Percentiles rank a stretch among this genome's conserved stretches.
Conservation (phyloP, 2,113 vertebrate genomes). For the Coregonus clupeaformis region DNA sequence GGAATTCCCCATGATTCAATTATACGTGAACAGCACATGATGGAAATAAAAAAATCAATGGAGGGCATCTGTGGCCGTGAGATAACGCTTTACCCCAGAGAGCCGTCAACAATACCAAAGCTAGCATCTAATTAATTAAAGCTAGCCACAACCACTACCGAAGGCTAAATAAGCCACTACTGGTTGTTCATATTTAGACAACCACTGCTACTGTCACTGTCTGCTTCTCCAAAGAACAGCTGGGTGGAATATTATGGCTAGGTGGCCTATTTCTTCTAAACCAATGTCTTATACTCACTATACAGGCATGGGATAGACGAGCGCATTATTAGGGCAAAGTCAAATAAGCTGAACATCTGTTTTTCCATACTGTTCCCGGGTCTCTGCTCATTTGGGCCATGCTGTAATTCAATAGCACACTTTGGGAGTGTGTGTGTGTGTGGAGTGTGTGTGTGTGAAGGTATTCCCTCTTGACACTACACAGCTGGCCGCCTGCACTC, state of each 20-base stretch:
- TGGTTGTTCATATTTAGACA: slow-evolving; percentile 24
- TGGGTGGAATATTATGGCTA: slow-evolving; percentile 35
- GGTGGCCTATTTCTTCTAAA: slow-evolving; percentile 45
- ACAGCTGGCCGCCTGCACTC: slow-evolving; percentile 55
- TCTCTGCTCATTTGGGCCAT: slow-evolving; percentile 48
- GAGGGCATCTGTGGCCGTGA: slow-evolving; percentile 56
- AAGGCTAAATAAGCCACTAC: slow-evolving; percentile 16
- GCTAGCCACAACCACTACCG: slow-evolving; percentile 32
- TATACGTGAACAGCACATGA: slow-evolving; percentile 34
- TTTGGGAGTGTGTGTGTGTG: no score
- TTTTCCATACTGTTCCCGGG: slow-evolving; percentile 47
- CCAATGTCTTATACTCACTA: slow-evolving; percentile 21
- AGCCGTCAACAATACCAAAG: slow-evolving; percentile 47
- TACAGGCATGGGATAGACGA: slow-evolving; percentile 43
- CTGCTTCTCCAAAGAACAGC: slow-evolving; percentile 34
- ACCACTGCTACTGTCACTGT: not conserved
- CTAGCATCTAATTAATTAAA: slow-evolving; percentile 52
- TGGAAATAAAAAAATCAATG: slow-evolving; percentile 53
- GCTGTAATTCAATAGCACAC: slow-evolving; percentile 55
- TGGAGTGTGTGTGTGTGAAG: slow-evolving; percentile 34
- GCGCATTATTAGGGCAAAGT: slow-evolving; percentile 61
- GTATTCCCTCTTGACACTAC: slow-evolving; percentile 63
- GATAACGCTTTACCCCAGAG: slow-evolving; percentile 59
- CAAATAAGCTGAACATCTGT: slow-evolving; percentile 55
- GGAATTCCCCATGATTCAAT: slow-evolving; percentile 55